These are phyloP conservation scores for Dendrocincla fuliginosa DNA, from an alignment of 2,797 vertebrate species.

Conservation along the genomic window DNA sequence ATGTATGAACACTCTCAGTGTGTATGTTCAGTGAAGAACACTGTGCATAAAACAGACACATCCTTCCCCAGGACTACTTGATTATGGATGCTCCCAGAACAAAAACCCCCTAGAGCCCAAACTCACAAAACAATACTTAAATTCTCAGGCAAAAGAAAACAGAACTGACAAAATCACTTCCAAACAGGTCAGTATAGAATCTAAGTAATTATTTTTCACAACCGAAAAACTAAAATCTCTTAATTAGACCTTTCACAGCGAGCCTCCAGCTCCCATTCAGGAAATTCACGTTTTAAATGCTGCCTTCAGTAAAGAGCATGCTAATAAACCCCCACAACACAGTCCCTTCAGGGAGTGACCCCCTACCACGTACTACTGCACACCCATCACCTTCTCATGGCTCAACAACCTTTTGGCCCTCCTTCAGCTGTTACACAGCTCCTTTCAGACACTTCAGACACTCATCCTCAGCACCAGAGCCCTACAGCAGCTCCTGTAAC, in stretches of 20 bases:
- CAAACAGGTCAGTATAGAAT: background rate
- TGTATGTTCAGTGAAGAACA: background rate
- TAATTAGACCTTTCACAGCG: background rate
- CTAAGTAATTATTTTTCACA: background rate
- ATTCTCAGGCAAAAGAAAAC: background rate
- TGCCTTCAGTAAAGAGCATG: background rate
- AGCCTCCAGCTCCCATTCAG: background rate
- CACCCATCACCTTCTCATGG: rapidly evolving
- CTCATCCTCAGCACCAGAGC: background rate
- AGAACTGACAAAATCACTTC: background rate
- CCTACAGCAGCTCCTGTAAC: background rate
- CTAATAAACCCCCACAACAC: background rate
- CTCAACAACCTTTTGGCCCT: background rate
- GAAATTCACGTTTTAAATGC: background rate
- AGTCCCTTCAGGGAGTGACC: background rate
- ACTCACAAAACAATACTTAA: background rate
- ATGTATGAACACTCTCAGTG: background rate
- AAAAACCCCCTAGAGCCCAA: background rate
- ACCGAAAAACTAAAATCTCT: background rate
- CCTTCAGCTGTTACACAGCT: background rate
- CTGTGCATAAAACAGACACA: background rate
- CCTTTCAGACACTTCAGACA: background rate
- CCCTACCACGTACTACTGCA: rapidly evolving
- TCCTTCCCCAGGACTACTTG: background rate
- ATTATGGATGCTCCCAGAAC: background rate